Evolutionary conservation across 2,888 invertebrate species (phyloP).

Genomic region (Clivina fossor): DNA sequence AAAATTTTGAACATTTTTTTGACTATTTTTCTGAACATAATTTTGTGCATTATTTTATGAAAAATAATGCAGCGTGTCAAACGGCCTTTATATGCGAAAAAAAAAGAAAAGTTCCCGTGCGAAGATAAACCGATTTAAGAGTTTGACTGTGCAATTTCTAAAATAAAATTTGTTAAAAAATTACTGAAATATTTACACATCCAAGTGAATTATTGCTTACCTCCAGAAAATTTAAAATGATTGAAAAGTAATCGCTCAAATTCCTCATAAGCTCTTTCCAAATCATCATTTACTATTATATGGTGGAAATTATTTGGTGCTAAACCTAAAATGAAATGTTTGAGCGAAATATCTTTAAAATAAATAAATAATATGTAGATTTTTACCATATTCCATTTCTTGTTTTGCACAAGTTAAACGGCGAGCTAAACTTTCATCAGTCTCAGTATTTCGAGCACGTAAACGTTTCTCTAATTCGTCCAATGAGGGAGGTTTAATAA

Average conservation of each 20-base stretch:
- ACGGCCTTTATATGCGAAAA: no score
- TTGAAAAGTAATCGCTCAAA: constrained; percentile 68
- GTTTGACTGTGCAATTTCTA: no score
- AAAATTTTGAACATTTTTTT: no score
- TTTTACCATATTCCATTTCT: constrained; percentile 82
- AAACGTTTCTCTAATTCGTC: constrained; percentile 74
- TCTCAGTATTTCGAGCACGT: constrained; percentile 83
- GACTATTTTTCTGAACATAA: no score
- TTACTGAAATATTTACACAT: no score
- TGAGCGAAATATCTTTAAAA: constrained; percentile 2
- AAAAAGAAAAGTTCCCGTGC: no score
- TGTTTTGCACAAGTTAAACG: constrained; percentile 75
- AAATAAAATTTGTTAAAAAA: no score
- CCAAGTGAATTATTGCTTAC: no score
- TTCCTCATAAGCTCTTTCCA: constrained; percentile 77
- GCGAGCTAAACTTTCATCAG: constrained; percentile 78
- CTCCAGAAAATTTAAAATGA: constrained; percentile 51
- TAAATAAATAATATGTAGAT: constrained; percentile 9
- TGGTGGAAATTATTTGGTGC: constrained; percentile 79
- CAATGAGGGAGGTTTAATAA: constrained; percentile 90
- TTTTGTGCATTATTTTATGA: no score
- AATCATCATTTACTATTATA: constrained; percentile 77
- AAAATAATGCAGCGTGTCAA: no score
- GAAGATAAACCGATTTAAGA: no score
- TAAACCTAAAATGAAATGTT: constrained; percentile 55